Evolutionary conservation across 2,113 vertebrate genomes (phyloP).

Genomic region (Globicephala melas): DNA sequence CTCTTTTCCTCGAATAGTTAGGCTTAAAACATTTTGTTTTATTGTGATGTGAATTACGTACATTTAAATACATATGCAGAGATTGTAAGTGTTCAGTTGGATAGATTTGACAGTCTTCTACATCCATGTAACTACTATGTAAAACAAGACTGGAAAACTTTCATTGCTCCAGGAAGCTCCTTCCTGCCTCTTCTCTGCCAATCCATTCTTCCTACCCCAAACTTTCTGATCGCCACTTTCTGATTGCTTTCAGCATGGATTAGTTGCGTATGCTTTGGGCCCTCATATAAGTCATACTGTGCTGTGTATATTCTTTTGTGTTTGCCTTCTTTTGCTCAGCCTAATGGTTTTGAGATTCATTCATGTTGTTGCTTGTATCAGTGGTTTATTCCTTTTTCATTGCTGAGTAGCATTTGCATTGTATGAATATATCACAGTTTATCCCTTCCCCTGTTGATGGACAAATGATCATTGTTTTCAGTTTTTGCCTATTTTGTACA

Average conservation of each 20-base stretch:
- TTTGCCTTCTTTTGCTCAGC: neutral
- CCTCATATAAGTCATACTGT: neutral
- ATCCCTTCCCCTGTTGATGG: neutral
- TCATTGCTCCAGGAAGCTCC: neutral
- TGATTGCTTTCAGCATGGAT: neutral
- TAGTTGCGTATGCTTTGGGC: neutral
- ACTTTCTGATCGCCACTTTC: neutral
- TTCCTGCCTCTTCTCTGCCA: neutral
- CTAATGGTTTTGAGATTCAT: neutral
- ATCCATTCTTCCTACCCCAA: neutral
- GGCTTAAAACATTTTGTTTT: neutral
- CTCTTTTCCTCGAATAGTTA: constrained; percentile 13
- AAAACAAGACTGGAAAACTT: neutral
- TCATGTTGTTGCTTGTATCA: neutral
- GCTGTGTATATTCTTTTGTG: neutral
- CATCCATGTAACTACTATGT: neutral
- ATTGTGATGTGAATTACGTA: neutral
- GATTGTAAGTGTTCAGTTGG: neutral
- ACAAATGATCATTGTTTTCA: neutral
- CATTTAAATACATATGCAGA: neutral
- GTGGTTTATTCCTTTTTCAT: neutral
- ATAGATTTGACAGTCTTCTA: neutral
- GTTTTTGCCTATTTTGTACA: neutral
- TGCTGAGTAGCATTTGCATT: neutral
- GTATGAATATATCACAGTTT: neutral